A percentile compares a stretch with the other conserved stretches of the same genome.
Evolutionary conservation across 2,888 invertebrate species (phyloP).

Genomic region (Zonitis immaculata): DNA sequence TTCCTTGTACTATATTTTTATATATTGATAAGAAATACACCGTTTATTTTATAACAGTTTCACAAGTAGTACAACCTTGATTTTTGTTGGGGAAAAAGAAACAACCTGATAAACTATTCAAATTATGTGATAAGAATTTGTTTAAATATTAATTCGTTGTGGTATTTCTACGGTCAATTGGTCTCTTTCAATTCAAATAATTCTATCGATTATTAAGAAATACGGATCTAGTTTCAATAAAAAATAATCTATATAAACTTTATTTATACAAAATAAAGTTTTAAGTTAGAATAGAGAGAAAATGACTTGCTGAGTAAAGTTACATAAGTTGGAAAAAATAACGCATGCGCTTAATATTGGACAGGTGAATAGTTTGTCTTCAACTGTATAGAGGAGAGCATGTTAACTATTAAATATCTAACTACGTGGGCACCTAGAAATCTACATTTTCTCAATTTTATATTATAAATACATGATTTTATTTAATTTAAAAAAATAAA

Average conservation of each 20-base stretch:
- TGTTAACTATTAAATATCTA: constrained; percentile 27
- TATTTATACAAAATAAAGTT: too few species aligned
- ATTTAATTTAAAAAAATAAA: background rate
- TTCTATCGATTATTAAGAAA: too few species aligned
- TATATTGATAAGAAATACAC: too few species aligned
- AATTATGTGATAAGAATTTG: background rate
- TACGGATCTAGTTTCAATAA: background rate
- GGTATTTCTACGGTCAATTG: background rate
- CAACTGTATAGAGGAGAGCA: constrained; percentile 31
- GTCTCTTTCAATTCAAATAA: too few species aligned
- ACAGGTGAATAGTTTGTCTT: constrained; percentile 37
- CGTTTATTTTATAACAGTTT: too few species aligned
- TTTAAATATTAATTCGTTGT: background rate
- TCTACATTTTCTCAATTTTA: too few species aligned
- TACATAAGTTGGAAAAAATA: constrained; percentile 8
- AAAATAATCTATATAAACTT: background rate
- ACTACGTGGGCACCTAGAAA: constrained; percentile 33
- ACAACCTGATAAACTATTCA: background rate
- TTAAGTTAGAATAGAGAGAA: constrained; percentile 1
- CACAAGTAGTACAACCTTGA: too few species aligned
- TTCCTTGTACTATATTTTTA: too few species aligned
- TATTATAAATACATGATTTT: too few species aligned
- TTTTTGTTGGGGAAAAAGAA: too few species aligned
- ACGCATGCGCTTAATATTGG: constrained; percentile 27
- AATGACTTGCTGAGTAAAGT: constrained; percentile 3